Percentiles rank a stretch among this genome's conserved stretches.
These are phyloP conservation scores for Spilosoma lubricipeda DNA, from an alignment of 2,888 invertebrate species.

Conservation along the genomic window DNA sequence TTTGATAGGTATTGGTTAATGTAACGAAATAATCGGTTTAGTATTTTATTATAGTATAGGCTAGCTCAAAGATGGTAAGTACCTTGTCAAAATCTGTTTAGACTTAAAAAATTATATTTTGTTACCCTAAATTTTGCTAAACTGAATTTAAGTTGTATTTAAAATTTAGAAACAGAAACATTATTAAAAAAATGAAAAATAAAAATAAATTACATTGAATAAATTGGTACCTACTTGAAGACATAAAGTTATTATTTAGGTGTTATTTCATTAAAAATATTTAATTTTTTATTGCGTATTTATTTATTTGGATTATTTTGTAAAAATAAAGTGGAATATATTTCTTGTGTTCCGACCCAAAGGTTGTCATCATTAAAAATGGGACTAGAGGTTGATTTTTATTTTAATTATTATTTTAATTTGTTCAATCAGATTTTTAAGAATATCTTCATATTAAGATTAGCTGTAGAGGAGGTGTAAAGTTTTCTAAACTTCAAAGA, in stretches of 20 bases:
- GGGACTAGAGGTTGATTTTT: neutral
- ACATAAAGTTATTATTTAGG: neutral
- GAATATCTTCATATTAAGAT: too few species aligned
- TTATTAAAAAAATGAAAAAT: neutral
- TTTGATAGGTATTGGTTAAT: constrained; percentile 41
- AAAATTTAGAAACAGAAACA: neutral
- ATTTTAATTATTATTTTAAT: too few species aligned
- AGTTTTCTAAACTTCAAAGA: too few species aligned
- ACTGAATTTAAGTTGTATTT: neutral
- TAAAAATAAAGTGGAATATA: too few species aligned
- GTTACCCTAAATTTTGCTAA: neutral
- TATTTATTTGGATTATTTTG: too few species aligned
- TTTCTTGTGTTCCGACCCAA: too few species aligned
- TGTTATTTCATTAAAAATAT: neutral
- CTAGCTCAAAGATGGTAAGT: constrained; percentile 75
- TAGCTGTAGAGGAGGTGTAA: too few species aligned
- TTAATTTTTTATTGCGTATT: too few species aligned
- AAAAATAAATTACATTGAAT: neutral
- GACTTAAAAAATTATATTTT: neutral
- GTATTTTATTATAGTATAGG: constrained; percentile 50
- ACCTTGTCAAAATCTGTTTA: neutral
- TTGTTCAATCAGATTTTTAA: too few species aligned
- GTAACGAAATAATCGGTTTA: constrained; percentile 46
- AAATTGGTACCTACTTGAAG: neutral
- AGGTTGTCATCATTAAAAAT: neutral